Evolutionary conservation across 2,888 invertebrate genomes (phyloP).

Genomic region (Timema cristinae): DNA sequence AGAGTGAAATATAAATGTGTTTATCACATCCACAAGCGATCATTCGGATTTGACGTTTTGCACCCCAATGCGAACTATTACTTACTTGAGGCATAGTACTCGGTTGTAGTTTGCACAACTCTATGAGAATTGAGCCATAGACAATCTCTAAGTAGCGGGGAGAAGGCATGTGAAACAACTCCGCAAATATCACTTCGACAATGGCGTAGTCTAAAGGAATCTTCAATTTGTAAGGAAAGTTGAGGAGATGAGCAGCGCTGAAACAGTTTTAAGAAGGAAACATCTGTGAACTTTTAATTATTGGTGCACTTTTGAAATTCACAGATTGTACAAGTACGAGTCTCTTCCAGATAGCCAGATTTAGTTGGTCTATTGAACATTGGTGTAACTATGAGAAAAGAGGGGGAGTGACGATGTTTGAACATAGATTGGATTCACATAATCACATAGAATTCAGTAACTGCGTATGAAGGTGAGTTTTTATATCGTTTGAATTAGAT

Average conservation of each 20-base stretch:
- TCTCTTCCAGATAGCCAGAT: too few relatives aligned
- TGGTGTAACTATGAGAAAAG: too few relatives aligned
- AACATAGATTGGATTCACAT: too few relatives aligned
- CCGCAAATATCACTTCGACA: conserved; percentile 89
- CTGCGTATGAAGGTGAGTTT: too few relatives aligned
- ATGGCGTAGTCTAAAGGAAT: conserved; percentile 97
- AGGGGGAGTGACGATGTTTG: too few relatives aligned
- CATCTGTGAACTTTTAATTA: background rate
- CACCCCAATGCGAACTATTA: background rate
- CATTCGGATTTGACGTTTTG: too few relatives aligned
- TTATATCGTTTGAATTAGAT: too few relatives aligned
- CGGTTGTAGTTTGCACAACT: conserved; percentile 94
- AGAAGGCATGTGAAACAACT: conserved; percentile 87
- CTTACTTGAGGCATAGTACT: conserved; percentile 89
- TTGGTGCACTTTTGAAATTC: background rate
- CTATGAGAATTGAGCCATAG: conserved; percentile 93
- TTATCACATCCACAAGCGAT: too few relatives aligned
- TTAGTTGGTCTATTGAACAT: too few relatives aligned
- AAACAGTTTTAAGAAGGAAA: conserved; percentile 31
- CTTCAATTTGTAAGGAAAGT: conserved; percentile 88
- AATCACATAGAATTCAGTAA: too few relatives aligned
- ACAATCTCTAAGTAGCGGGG: conserved; percentile 87
- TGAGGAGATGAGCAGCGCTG: conserved; percentile 82
- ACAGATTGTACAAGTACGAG: background rate
- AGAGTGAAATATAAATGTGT: too few relatives aligned